Conservation (phyloP, 2,797 vertebrate species). For the Ctenochaetus hawaiiensis region DNA sequence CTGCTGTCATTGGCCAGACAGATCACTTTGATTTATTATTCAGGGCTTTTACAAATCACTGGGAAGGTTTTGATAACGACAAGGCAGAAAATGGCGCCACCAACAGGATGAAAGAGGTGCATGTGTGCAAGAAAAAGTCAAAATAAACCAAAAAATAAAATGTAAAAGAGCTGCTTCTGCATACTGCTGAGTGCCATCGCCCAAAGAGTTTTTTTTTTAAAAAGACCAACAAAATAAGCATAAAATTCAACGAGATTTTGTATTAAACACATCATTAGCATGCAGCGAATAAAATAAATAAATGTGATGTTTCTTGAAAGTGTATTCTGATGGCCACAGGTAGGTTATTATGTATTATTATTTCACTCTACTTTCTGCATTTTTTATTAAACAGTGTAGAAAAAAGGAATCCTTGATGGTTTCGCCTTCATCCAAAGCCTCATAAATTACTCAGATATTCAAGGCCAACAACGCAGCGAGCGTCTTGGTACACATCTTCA, state of each 20-base stretch:
- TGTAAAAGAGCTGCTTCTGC: no score
- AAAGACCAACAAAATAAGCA: not conserved
- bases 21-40: no score
- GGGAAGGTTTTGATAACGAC: no score
- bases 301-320: not conserved
- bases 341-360: not conserved
- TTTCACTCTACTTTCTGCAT: not conserved
- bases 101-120: no score
- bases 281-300: not conserved
- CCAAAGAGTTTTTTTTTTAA: conserved; percentile 3
- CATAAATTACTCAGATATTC: conserved; percentile 25
- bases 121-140: no score
- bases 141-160: no score
- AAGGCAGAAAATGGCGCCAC: no score
- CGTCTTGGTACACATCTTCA: conserved; percentile 2
- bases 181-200: no score
- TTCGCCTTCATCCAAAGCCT: not conserved
- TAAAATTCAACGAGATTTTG: not conserved
- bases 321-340: not conserved
- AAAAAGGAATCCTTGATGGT: conserved; percentile 18
- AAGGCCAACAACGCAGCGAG: conserved; percentile 3
- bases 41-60: no score
- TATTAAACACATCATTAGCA: not conserved
- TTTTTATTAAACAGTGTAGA: conserved; percentile 8
- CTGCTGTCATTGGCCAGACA: no score